A percentile compares a stretch with the other conserved stretches of the same genome.
Conservation (phyloP, 2,888 invertebrate species). For the Palloptera scutellata region DNA sequence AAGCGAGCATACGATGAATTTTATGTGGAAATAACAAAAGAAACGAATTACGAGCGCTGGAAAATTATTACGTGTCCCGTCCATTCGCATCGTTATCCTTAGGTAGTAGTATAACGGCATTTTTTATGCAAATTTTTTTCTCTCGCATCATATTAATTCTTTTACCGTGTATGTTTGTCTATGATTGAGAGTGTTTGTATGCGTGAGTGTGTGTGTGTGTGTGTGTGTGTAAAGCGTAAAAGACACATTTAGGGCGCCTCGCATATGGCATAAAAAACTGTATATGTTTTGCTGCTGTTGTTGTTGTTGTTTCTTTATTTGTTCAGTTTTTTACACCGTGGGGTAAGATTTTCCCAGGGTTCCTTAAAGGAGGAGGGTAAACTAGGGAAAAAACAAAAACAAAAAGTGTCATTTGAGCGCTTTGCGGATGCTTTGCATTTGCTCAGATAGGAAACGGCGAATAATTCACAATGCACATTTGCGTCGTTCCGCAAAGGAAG, state of each 20-base stretch:
- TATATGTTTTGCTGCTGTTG: no score
- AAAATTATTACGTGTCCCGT: conserved; percentile 45
- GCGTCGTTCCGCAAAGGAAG: conserved; percentile 33
- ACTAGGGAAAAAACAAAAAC: conserved; percentile 10
- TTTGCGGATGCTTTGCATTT: conserved; percentile 42
- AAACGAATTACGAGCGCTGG: conserved; percentile 31
- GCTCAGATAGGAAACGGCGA: conserved; percentile 41
- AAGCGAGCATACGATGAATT: conserved; percentile 23
- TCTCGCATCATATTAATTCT: conserved; percentile 54
- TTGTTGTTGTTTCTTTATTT: not conserved
- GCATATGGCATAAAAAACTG: conserved; percentile 7
- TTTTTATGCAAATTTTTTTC: conserved; percentile 62
- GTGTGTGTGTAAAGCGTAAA: conserved; percentile 21
- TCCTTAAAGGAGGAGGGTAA: conserved; percentile 30
- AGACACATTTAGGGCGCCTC: conserved; percentile 39
- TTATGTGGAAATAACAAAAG: conserved; percentile 32
- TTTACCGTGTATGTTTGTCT: conserved; percentile 40
- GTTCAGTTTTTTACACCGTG: conserved; percentile 46
- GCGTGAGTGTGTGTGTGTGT: conserved; percentile 15
- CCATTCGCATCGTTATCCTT: conserved; percentile 40
- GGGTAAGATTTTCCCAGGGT: conserved; percentile 63
- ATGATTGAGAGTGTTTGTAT: conserved; percentile 21
- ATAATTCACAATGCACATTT: conserved; percentile 35
- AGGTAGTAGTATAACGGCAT: conserved; percentile 61
- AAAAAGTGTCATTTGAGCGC: conserved; percentile 49